A percentile compares a stretch with the other conserved stretches of the same genome.
Evolutionary conservation across 2,888 invertebrate species (phyloP).

Genomic region (Phengaris alcon): DNA sequence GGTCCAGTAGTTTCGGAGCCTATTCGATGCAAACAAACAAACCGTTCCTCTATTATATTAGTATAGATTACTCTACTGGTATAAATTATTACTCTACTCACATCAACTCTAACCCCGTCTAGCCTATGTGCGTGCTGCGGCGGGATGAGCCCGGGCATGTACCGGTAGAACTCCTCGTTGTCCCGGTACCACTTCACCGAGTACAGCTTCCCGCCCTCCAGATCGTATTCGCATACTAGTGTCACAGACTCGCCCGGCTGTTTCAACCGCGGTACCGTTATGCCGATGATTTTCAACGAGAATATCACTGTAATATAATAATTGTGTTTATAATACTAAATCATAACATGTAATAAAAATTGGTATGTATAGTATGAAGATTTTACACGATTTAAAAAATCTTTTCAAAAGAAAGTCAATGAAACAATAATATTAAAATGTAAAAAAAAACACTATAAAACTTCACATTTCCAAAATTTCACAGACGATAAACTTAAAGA

Average conservation of each 20-base stretch:
- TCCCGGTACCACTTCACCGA: conserved; percentile 85
- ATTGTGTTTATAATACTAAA: not conserved
- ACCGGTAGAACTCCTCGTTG: conserved; percentile 83
- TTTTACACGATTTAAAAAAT: not conserved
- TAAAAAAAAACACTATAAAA: no score
- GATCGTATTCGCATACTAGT: conserved; percentile 79
- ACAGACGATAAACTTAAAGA: no score
- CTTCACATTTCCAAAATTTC: no score
- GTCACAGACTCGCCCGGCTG: conserved; percentile 79
- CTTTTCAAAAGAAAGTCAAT: not conserved
- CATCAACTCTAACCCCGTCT: conserved; percentile 82
- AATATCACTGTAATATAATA: conserved; percentile 52
- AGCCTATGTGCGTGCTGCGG: conserved; percentile 81
- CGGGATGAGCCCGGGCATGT: conserved; percentile 81
- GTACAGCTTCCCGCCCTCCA: conserved; percentile 81
- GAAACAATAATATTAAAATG: not conserved
- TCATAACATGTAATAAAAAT: not conserved
- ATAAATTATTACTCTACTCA: conserved; percentile 55
- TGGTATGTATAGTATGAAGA: not conserved
- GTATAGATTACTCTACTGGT: conserved; percentile 51
- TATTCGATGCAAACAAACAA: no score
- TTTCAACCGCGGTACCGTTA: conserved; percentile 78
- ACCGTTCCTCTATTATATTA: conserved; percentile 26
- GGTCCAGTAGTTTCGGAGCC: no score
- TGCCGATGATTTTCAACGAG: conserved; percentile 70